These are phyloP conservation scores for Maniola hyperantus DNA, from an alignment of 2,888 invertebrate species.

Conservation along the genomic window DNA sequence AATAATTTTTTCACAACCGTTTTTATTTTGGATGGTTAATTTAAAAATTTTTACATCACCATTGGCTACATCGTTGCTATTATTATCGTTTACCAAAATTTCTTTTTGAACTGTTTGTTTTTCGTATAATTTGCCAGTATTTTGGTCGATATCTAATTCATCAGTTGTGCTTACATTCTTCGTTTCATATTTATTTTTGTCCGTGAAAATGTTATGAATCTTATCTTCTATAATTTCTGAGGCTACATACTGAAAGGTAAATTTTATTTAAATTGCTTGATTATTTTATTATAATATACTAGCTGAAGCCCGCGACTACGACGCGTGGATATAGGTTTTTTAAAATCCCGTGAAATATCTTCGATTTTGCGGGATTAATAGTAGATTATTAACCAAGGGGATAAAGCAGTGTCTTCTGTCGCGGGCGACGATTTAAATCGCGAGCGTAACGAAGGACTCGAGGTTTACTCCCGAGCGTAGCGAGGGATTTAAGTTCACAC, in stretches of 20 bases:
- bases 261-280: not conserved
- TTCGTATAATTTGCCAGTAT: slow-evolving; percentile 48
- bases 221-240: slow-evolving; percentile 47
- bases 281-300: too few species aligned
- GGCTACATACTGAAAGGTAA: slow-evolving; percentile 52
- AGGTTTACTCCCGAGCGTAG: too few species aligned
- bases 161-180: slow-evolving; percentile 47
- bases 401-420: too few species aligned
- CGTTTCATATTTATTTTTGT: slow-evolving; percentile 41
- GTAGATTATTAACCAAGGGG: too few species aligned
- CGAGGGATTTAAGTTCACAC: too few species aligned
- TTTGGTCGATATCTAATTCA: slow-evolving; percentile 42
- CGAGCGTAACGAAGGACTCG: too few species aligned
- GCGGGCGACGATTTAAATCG: too few species aligned
- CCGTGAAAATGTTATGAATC: slow-evolving; percentile 34
- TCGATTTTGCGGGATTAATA: too few species aligned
- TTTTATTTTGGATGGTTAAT: slow-evolving; percentile 49
- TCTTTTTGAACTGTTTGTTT: slow-evolving; percentile 44
- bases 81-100: slow-evolving; percentile 28
- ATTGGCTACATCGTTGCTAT: slow-evolving; percentile 46
- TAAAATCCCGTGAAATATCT: too few species aligned
- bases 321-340: too few species aligned
- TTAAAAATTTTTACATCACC: slow-evolving; percentile 42
- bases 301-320: too few species aligned
- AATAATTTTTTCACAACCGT: slow-evolving; percentile 53